These are phyloP conservation scores for Netelia fuscicornis DNA, from an alignment of 2,888 invertebrate genomes.

Conservation along the genomic window DNA sequence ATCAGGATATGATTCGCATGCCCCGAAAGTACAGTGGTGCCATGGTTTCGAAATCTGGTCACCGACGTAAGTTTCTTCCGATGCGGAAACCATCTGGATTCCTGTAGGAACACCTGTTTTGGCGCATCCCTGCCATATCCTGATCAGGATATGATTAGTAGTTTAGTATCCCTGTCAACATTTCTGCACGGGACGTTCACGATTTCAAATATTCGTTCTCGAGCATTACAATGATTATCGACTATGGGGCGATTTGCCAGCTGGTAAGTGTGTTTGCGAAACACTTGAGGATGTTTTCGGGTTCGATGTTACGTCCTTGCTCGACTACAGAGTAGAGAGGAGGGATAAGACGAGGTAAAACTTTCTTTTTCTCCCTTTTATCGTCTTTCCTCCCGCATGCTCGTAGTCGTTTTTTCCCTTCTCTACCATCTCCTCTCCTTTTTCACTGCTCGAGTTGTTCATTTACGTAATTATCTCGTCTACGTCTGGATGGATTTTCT, in stretches of 20 bases:
- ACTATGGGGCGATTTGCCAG: background rate
- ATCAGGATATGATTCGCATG: too few relatives aligned
- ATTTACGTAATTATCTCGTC: conserved; percentile 76
- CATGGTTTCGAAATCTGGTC: too few relatives aligned
- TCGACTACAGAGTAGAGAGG: background rate
- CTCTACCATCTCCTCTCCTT: conserved; percentile 20
- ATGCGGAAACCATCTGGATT: too few relatives aligned
- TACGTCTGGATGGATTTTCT: conserved; percentile 66
- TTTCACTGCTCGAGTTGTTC: conserved; percentile 71
- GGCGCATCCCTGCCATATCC: too few relatives aligned
- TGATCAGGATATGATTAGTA: too few relatives aligned
- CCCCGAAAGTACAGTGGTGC: too few relatives aligned
- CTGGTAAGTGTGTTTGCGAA: conserved; percentile 19
- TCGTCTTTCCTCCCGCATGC: background rate
- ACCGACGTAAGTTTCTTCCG: too few relatives aligned
- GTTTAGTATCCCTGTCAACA: too few relatives aligned
- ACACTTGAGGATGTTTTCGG: conserved; percentile 30
- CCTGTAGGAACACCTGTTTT: too few relatives aligned
- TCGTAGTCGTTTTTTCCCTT: conserved; percentile 18
- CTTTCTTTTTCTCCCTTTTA: conserved; percentile 56
- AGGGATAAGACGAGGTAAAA: conserved; percentile 1
- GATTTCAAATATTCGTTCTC: background rate
- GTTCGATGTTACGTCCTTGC: conserved; percentile 3
- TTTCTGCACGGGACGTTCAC: background rate
- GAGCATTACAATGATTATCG: background rate